Evolutionary conservation across 2,888 invertebrate species (phyloP), one percentile per base, ranked within the genome.

Genomic region (Macrosoma leucophasiata): DNA sequence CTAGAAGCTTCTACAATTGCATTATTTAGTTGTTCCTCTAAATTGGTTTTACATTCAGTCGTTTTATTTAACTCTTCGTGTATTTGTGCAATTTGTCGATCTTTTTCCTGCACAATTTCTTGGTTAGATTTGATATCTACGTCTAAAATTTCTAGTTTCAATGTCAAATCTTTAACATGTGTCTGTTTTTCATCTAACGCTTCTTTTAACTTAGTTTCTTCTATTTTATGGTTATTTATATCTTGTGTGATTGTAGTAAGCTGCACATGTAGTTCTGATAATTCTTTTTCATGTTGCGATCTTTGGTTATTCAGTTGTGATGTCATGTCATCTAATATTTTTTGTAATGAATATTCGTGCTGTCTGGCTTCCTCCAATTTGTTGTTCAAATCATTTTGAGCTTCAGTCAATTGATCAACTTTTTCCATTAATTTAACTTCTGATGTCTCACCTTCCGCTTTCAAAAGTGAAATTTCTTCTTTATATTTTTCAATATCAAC

Each of bases 381-480:
- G 40, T 81, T 75, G 49, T 75, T 76, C 19, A 86, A 62, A 42
- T 85, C 82, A 43, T 84, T 79, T 47, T 82, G 78, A 8, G 84
- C 84, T 51, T 74, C 76, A 30, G 78, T 74, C 22, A 86, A 49
- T 54, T 81, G 78, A 35, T 85, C 84, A 25, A 85, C 75, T 43
- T 86, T 76, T 57, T 84, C 76, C 65, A 85, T 81, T 33, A 86
- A 54, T 48, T 84, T 79, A 1, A 74, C 67, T 63, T 78, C 75
- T 3, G 81, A 79, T 24, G 79, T 69, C 19, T 72, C 75, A 11
- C 79, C 75, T 24, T 81, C 76, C 21, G 74, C 75, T 62, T 81
- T 82, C 8, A 86, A 56, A 28, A 77, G 47, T 3, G 68, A 59
- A 39, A 87, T 67, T 50, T 79, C 75, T 48, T 76, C 73, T 48